Base-by-base conservation (phyloP, 2,888 invertebrate genomes). In the Lasioglossum marginatum region DNA sequence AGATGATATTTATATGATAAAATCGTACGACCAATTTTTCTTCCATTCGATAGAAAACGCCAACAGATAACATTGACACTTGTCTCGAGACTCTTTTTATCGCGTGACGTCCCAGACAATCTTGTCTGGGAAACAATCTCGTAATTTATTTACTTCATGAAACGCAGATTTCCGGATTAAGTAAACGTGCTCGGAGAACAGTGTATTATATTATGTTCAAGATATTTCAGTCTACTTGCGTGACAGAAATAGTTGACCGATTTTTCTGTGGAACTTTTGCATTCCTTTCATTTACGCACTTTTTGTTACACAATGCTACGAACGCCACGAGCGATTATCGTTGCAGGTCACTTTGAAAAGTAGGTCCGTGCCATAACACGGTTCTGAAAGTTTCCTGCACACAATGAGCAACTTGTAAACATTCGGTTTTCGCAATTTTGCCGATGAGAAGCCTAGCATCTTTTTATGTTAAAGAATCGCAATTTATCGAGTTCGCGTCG, bases 11-110 rank as follows among this genome's bases (percentile, higher is more conserved):
- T 73, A 19, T 0, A 40, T n/a, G 52, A 75, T 74, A 80, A 73
- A 57, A 77, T 86, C 73, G 34, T 79, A 79, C 76, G 81, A 90
- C 73, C 60, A n/a, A 60, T 66, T 80, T 82, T 76, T 79, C 43
- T 63, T 73, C 45, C 12, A 4, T 72, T n/a, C 34, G 48, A 79
- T 52, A 72, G 60, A 82, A 80, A 74, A 52, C 45, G 76, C 34
- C n/a, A 23, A 43, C 37, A 72, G 63, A 81, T 73, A 76, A 31
- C 14, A 10, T 12, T 31, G 48, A 45, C 57, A 48, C 34, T 23
- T 37, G 34, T 68, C 34, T 37, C 66, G 34, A 31, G 34, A 37
- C 19, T 60, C n/a, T 60, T n/a, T 63, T 23, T 40, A 37, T 40
- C 37, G 23, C 0, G 12, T 34, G 23, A 37, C 4, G n/a, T 68